These are phyloP conservation scores for Halcyon chelicuti DNA, from an alignment of 2,797 vertebrate genomes.

Conservation along the genomic window DNA sequence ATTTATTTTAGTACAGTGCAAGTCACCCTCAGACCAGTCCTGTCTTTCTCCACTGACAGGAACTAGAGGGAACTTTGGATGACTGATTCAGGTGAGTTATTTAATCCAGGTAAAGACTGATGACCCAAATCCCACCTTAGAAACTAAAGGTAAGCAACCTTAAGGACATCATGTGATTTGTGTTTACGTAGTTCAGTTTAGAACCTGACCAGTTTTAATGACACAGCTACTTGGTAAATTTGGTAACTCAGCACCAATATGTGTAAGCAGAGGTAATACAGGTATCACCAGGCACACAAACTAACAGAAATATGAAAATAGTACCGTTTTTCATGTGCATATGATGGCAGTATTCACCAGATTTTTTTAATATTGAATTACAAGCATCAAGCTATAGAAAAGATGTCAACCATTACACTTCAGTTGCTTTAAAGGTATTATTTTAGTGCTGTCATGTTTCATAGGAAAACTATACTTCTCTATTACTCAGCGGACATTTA, in stretches of 20 bases:
- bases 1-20: neutral
- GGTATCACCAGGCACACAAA: neutral
- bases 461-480: conserved; percentile 56
- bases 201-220: neutral
- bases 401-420: neutral
- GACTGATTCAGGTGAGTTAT: neutral
- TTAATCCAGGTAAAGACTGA: neutral
- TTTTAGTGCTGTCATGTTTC: conserved; percentile 41
- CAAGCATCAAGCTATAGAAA: neutral
- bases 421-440: conserved; percentile 13
- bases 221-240: neutral
- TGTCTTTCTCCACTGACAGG: neutral
- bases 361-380: conserved; percentile 4
- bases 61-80: neutral
- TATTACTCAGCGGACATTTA: conserved; percentile 71
- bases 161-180: neutral
- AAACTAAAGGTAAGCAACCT: neutral
- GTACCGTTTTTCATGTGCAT: neutral
- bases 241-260: neutral
- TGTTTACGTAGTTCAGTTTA: neutral
- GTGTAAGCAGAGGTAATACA: neutral
- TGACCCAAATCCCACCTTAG: neutral
- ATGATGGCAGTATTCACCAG: conserved; percentile 24
- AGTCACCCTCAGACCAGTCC: neutral
- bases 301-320: neutral